A percentile compares a stretch with the other conserved stretches of the same genome.
phyloP scores from a whole-genome alignment of 1,140 invertebrate genomes.

The Fopius arisanus region DNA sequence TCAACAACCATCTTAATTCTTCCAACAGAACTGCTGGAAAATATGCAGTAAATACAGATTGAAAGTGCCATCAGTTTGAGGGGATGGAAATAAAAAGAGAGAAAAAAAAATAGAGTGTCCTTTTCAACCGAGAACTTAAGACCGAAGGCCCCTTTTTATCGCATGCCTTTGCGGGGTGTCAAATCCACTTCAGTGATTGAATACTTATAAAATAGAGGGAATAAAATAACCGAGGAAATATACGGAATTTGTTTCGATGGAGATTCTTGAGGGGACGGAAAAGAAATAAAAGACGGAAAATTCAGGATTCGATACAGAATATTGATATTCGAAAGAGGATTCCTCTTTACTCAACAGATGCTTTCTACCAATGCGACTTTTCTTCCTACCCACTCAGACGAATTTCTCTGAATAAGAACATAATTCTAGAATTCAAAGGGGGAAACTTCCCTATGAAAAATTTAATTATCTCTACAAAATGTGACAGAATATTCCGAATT shows the following conservation, averaged over 20 bases:
- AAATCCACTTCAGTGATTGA: conserved; percentile 20
- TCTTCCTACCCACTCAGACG: background rate
- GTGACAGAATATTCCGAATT: background rate
- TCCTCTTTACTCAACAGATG: background rate
- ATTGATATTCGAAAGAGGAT: background rate
- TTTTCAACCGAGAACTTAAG: background rate
- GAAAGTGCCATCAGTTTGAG: conserved; percentile 16
- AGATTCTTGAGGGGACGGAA: background rate
- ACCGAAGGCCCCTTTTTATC: background rate
- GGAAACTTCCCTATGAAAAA: background rate
- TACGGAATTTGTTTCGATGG: background rate
- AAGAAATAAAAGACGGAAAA: background rate
- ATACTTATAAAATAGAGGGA: conserved; percentile 13
- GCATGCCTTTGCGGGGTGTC: background rate
- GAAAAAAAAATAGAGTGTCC: background rate
- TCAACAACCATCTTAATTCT: background rate
- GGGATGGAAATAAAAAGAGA: background rate
- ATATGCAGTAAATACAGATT: conserved; percentile 16
- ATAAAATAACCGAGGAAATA: background rate
- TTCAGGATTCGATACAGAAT: background rate
- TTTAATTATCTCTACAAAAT: background rate
- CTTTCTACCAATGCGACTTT: background rate
- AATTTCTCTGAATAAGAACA: background rate
- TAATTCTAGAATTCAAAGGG: background rate
- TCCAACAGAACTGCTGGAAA: background rate